Conservation (phyloP, 2,797 vertebrate species). For the Syngnathus rostellatus region DNA sequence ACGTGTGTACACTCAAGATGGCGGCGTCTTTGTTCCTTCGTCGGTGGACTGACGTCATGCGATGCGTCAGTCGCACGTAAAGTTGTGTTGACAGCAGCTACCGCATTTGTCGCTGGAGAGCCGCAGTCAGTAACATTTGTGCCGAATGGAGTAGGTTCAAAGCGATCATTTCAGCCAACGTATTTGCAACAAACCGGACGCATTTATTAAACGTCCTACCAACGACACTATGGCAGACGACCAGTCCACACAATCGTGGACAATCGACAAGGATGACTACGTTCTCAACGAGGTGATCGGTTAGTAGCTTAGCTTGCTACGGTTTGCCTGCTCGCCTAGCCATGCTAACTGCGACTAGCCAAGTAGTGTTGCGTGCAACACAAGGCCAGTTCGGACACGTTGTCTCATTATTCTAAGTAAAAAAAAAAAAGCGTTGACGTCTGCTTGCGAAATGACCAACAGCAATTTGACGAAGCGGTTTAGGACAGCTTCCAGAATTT, state of each 20-base stretch:
- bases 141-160: conserved; percentile 57
- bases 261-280: conserved; percentile 91
- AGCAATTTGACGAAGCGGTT: not conserved
- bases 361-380: conserved; percentile 24
- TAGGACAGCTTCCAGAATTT: conserved; percentile 1
- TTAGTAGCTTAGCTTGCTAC: conserved; percentile 72
- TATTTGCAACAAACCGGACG: conserved; percentile 14
- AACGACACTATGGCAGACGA: conserved; percentile 79
- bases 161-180: conserved; percentile 17
- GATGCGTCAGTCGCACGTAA: conserved; percentile 49
- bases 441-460: not conserved
- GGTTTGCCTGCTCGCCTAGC: conserved; percentile 41
- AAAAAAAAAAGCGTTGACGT: not conserved
- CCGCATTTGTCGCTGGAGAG: conserved; percentile 49
- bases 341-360: conserved; percentile 29
- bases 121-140: conserved; percentile 33
- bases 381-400: conserved; percentile 20
- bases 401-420: conserved; percentile 1
- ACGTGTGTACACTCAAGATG: conserved; percentile 57
- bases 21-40: conserved; percentile 27
- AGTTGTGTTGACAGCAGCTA: conserved; percentile 67
- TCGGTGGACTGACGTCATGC: conserved; percentile 19
- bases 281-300: conserved; percentile 95
- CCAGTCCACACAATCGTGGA: conserved; percentile 81
- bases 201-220: conserved; percentile 15